phyloP scores from a whole-genome alignment of 1,140 invertebrate genomes.

The Proales similis region DNA sequence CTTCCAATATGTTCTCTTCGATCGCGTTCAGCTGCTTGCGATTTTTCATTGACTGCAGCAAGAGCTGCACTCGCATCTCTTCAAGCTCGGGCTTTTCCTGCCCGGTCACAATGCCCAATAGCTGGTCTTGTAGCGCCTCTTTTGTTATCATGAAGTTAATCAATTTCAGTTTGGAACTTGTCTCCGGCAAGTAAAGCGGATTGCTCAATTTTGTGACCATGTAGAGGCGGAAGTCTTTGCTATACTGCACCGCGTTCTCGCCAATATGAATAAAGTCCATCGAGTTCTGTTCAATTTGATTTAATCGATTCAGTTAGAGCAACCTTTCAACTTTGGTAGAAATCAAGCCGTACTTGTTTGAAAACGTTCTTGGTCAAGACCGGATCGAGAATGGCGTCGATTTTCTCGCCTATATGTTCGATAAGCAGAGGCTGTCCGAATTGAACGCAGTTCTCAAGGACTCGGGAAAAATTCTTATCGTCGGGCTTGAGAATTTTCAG shows the following conservation, averaged over 20 bases:
- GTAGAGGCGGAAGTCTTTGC: conserved; percentile 52
- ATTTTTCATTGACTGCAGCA: conserved; percentile 51
- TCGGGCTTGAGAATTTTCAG: conserved; percentile 50
- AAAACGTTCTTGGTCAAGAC: conserved; percentile 51
- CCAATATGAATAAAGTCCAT: conserved; percentile 46
- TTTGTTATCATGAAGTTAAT: conserved; percentile 54
- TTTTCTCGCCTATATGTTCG: conserved; percentile 52
- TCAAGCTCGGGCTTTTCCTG: conserved; percentile 54
- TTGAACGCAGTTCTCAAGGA: conserved; percentile 52
- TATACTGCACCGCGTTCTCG: conserved; percentile 51
- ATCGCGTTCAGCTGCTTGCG: conserved; percentile 77
- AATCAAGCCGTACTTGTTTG: conserved; percentile 44
- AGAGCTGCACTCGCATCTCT: conserved; percentile 53
- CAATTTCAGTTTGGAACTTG: conserved; percentile 52
- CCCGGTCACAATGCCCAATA: conserved; percentile 52
- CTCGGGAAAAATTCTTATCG: conserved; percentile 46
- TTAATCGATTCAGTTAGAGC: not conserved
- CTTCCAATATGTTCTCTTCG: conserved; percentile 83
- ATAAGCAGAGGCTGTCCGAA: conserved; percentile 53
- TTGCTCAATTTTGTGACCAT: conserved; percentile 52
- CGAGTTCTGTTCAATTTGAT: too few species aligned
- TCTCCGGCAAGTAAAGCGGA: conserved; percentile 53
- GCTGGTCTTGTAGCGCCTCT: conserved; percentile 51
- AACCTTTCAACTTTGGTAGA: not conserved
- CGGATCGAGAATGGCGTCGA: conserved; percentile 50